Evolutionary conservation across 2,797 vertebrate genomes (phyloP).

Genomic region (Neomorphus geoffroyi): DNA sequence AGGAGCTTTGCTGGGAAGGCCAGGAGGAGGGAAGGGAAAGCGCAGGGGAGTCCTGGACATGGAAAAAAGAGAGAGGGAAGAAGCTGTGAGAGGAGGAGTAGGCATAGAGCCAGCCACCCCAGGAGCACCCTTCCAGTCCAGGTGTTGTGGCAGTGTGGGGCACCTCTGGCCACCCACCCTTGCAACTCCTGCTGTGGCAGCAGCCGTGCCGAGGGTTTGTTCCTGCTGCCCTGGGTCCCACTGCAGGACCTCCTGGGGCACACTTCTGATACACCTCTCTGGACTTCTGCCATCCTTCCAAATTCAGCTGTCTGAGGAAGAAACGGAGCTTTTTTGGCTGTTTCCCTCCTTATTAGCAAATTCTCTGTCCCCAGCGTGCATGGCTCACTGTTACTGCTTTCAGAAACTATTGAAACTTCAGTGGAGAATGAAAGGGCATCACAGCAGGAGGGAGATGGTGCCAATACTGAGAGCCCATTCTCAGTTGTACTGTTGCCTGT

Average conservation of each 20-base stretch:
- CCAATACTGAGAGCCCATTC: not conserved
- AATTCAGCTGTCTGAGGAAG: not conserved
- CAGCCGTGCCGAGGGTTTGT: not conserved
- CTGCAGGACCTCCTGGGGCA: not conserved
- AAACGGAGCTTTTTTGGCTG: not conserved
- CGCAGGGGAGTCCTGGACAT: not conserved
- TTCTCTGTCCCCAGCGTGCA: rapidly evolving
- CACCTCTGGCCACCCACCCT: not conserved
- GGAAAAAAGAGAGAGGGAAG: not conserved
- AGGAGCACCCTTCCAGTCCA: rapidly evolving
- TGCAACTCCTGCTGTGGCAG: not conserved
- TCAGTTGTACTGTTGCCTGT: not conserved
- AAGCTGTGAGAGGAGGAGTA: not conserved
- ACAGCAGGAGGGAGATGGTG: rapidly evolving
- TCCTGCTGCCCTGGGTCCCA: not conserved
- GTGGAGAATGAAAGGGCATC: not conserved
- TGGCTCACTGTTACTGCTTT: not conserved
- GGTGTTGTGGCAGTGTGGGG: rapidly evolving
- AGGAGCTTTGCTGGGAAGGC: not conserved
- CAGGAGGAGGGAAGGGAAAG: not conserved
- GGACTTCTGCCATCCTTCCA: not conserved
- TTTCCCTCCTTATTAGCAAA: not conserved
- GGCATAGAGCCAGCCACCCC: not conserved
- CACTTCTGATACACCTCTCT: not conserved
- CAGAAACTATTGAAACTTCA: not conserved